A percentile compares a stretch with the other conserved stretches of the same genome.
phyloP scores from a whole-genome alignment of 2,797 vertebrate species.

The Borostomias antarcticus region DNA sequence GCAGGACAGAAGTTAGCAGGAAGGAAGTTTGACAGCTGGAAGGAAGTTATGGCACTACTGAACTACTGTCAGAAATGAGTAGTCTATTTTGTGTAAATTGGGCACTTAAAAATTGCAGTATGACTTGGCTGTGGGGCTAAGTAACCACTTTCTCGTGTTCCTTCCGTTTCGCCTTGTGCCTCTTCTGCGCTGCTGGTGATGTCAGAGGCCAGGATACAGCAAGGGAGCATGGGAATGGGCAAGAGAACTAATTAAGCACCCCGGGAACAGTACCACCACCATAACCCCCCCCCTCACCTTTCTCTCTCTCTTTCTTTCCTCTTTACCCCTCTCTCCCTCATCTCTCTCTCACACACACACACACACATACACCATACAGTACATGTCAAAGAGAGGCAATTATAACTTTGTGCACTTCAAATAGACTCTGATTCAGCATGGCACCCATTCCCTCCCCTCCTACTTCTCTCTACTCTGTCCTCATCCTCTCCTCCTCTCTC shows the following conservation, averaged over 20 bases:
- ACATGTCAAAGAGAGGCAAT: constrained; percentile 29
- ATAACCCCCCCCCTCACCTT: background rate
- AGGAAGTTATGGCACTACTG: no score
- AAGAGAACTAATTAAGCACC: no score
- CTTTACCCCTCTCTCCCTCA: background rate
- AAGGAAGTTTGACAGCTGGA: no score
- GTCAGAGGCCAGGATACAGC: no score
- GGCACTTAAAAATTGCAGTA: no score
- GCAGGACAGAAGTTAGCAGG: no score
- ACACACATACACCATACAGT: background rate
- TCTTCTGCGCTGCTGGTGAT: background rate
- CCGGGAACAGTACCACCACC: no score
- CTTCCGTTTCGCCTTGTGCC: background rate
- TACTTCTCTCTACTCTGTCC: background rate
- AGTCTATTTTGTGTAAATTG: no score
- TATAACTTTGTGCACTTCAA: constrained; percentile 42
- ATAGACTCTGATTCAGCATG: constrained; percentile 20
- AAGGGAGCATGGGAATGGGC: no score
- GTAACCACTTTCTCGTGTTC: background rate
- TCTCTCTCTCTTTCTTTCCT: background rate
- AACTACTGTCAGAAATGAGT: no score
- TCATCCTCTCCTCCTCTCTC: background rate
- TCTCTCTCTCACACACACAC: background rate
- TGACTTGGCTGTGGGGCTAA: background rate
- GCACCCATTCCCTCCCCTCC: background rate